Evolutionary conservation across 2,888 invertebrate species (phyloP).

Genomic region (Thymelicus lineola): DNA sequence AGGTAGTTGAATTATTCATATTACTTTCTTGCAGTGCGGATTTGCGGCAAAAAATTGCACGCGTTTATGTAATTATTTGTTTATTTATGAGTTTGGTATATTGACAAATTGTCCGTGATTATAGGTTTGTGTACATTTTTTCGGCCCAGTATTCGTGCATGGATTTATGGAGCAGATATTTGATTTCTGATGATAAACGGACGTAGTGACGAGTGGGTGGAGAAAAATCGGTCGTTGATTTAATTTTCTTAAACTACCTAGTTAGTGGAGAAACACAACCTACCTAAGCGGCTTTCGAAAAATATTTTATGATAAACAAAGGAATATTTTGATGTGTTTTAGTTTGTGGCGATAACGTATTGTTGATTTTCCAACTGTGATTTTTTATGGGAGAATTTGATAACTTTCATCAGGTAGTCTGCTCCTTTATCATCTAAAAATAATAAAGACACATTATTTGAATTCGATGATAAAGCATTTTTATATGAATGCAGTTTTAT

Average conservation of each 20-base stretch:
- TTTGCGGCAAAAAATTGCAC: conserved; percentile 30
- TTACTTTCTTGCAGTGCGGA: conserved; percentile 42
- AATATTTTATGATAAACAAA: no score
- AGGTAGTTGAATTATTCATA: conserved; percentile 47
- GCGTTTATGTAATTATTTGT: conserved; percentile 37
- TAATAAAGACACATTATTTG: no score
- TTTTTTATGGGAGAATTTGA: no score
- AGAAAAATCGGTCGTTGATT: background rate
- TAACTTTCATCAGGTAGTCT: no score
- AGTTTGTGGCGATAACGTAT: no score
- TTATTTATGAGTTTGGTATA: conserved; percentile 37
- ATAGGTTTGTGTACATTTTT: conserved; percentile 14
- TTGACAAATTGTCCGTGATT: conserved; percentile 25
- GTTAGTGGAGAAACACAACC: background rate
- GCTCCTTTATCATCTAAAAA: no score
- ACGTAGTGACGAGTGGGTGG: background rate
- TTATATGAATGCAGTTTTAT: no score
- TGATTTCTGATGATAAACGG: background rate
- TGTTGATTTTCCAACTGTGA: no score
- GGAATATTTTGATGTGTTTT: no score
- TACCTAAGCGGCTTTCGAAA: no score
- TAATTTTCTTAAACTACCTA: background rate
- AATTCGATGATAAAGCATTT: no score
- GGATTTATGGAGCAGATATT: background rate
- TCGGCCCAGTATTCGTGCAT: background rate